Evolutionary conservation across 1,140 invertebrate species (phyloP), one percentile per base, ranked within the genome.

Genomic region (Ips typographus): DNA sequence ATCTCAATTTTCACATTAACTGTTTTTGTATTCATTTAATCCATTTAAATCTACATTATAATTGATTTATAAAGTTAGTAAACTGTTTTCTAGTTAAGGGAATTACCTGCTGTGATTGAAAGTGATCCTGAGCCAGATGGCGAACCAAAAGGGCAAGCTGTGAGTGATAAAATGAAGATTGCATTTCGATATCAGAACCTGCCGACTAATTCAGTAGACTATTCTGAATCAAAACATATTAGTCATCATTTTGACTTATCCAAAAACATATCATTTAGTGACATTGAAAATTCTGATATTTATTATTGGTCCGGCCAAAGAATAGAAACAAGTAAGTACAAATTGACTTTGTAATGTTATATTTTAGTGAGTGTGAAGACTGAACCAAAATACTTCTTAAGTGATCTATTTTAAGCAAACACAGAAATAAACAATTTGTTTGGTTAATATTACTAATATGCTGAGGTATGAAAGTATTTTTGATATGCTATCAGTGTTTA

Each of bases 151-250:
- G 80, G 80, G n/a, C 79, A 81, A 55, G 73, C 75, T 40, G 52
- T 62, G 57, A 77, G 82, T 64, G 84, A 88, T 57, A 84, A 89
- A 71, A 88, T 94, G 87, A 89, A 90, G 76, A 94, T 95, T 79
- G 93, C 93, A 3, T 95, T 93, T 90, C 84, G 92, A 58, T 95
- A 95, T 80, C 88, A 92, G 76, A 88, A 91, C 72, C 83, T 93
- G 74, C 87, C 86, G 41, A 75, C 74, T n/a, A 87, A 86, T 44
- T 75, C 72, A n/a, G 49, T 38, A 5, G 70, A 79, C 55, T 66
- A 65, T 22, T 71, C 76, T 40, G 52, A 62, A 69, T 68, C 68
- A 49, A 72, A 71, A 62, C 65, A 74, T 76, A 62, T 91, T 83
- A 89, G 91, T 1, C 91, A 94, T 78, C 88, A 88, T 76, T 95